phyloP scores from a whole-genome alignment of 2,888 invertebrate genomes.

The Capitulum mitella region DNA sequence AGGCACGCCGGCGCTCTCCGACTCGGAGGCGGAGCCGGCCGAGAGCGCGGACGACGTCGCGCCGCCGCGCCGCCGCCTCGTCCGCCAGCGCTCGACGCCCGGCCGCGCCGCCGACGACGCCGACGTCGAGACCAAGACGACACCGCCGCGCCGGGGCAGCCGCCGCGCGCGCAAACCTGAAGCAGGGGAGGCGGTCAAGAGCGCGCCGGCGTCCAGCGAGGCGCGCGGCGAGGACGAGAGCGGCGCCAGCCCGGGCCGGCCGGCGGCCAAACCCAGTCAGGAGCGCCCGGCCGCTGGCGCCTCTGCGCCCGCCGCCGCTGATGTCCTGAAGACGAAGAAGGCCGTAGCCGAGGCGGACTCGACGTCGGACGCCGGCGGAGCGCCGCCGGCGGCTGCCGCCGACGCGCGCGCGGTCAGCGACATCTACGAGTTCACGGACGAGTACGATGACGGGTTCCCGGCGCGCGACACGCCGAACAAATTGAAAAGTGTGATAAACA shows the following conservation, averaged over 20 bases:
- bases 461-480: not conserved
- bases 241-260: constrained; percentile 80
- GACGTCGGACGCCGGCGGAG: constrained; percentile 65
- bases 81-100: constrained; percentile 76
- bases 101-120: constrained; percentile 74
- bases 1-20: not conserved
- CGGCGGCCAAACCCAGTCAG: too few relatives aligned
- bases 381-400: constrained; percentile 74
- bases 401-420: constrained; percentile 71
- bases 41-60: constrained; percentile 25
- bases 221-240: constrained; percentile 72
- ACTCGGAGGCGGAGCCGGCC: not conserved
- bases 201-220: constrained; percentile 82
- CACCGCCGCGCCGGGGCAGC: constrained; percentile 76
- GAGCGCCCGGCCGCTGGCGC: too few relatives aligned
- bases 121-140: constrained; percentile 74
- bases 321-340: not conserved
- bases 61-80: constrained; percentile 42
- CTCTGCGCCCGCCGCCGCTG: constrained; percentile 89
- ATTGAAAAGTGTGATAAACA: constrained; percentile 1
- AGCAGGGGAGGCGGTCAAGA: constrained; percentile 83
- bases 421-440: constrained; percentile 43
- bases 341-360: constrained; percentile 52
- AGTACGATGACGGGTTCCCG: constrained; percentile 6
- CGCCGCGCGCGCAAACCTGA: constrained; percentile 94